Conservation (phyloP, 2,888 invertebrate genomes). For the Amphipoea oculea region DNA sequence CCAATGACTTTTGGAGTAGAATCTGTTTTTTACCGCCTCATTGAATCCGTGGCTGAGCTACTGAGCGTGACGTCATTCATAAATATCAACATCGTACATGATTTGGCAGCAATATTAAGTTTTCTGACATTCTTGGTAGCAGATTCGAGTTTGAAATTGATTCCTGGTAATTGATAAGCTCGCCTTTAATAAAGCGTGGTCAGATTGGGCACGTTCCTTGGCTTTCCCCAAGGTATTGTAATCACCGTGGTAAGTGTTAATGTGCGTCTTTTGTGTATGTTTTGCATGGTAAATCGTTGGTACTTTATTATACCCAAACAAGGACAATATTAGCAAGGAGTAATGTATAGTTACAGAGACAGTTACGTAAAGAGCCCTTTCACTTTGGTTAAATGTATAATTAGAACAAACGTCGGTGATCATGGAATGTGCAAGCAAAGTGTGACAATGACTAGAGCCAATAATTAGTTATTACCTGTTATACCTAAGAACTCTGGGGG, state of each 20-base stretch:
- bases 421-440: neutral
- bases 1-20: neutral
- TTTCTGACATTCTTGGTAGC: slow-evolving; percentile 8
- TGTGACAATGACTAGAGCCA: neutral
- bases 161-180: slow-evolving; percentile 40
- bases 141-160: slow-evolving; percentile 6
- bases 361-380: neutral
- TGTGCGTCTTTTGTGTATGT: neutral
- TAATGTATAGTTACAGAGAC: neutral
- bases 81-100: neutral
- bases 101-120: slow-evolving; percentile 24
- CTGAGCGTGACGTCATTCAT: slow-evolving; percentile 4
- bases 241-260: too few relatives aligned
- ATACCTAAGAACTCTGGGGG: too few relatives aligned
- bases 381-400: neutral
- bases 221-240: neutral
- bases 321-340: neutral
- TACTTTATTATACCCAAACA: slow-evolving; percentile 4
- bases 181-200: slow-evolving; percentile 3
- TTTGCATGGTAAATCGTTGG: neutral
- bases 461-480: neutral
- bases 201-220: neutral
- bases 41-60: slow-evolving; percentile 5
- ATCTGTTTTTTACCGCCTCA: slow-evolving; percentile 17
- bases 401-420: neutral